Base-by-base conservation (phyloP, 2,113 vertebrate genomes). In the Crypturellus undulatus region DNA sequence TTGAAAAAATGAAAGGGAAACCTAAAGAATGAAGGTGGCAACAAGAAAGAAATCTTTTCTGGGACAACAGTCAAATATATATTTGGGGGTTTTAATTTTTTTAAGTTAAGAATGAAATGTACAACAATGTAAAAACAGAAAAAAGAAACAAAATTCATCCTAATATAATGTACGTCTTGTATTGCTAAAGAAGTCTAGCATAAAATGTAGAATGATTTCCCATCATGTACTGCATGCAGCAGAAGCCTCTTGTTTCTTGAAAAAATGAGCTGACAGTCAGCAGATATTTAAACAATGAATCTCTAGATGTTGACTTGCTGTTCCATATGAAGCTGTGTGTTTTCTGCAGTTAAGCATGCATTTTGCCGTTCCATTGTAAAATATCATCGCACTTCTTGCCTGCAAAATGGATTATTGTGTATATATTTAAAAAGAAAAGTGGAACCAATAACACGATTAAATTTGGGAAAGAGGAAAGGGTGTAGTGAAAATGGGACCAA, bases 191-290 rank as follows among this genome's bases (percentile, higher is more conserved):
- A 67, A 96, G 97, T 98, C 97, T 95, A 92, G 97, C 96, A 95
- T 97, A 96, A 94, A 70, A 94, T 97, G 97, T 94, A 95, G 96
- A 96, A 96, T 88, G 92, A 91, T 94, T 97, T 97, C 96, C 98
- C 98, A 95, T 96, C 97, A 97, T 97, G 96, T 97, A 97, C 98
- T 98, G 97, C 98, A 98, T 98, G 98, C 97, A 96, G 97, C 97
- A 97, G 97, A 97, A 97, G 98, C 98, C 98, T 98, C 98, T 96
- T 84, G 84, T 98, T 97, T 98, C 98, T 98, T 98, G 95, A 96
- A 98, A 98, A 98, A 98, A 97, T 97, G 97, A 99, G 98, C 98
- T 98, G 98, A 97, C 96, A 94, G 95, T 98, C 98, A 97, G 98
- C 98, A 97, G 97, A 94, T 98, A 93, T 89, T 91, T 97, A 93